Evolutionary conservation across 92 coral and sea anemone genomes (phyloP).

Genomic region (Epizoanthus illoricatus): DNA sequence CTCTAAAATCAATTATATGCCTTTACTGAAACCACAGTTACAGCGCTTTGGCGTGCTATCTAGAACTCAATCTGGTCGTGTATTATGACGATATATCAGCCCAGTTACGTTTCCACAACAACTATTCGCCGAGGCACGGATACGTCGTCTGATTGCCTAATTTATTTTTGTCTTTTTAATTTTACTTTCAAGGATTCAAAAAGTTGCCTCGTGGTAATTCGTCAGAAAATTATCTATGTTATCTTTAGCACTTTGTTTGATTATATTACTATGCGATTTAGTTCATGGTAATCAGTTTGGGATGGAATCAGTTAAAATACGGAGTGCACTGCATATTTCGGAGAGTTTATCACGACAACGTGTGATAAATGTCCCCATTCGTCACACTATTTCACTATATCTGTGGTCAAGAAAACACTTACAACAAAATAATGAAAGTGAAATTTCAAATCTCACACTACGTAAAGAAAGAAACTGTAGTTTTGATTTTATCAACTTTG

Average conservation of each 20-base stretch:
- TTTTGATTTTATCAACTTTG: too few relatives aligned
- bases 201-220: not conserved
- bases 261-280: not conserved
- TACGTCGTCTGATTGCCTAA: not conserved
- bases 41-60: not conserved
- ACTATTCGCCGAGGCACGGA: too few relatives aligned
- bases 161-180: not conserved
- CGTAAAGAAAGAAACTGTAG: too few relatives aligned
- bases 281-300: not conserved
- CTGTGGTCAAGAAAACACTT: not conserved
- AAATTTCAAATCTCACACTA: too few relatives aligned
- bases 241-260: constrained; percentile 9
- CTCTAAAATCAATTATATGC: not conserved
- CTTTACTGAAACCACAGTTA: not conserved
- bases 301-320: not conserved
- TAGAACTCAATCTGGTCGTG: not conserved
- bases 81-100: not conserved
- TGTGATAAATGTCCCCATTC: not conserved
- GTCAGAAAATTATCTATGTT: not conserved
- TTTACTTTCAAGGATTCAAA: not conserved
- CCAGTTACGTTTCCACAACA: too few relatives aligned
- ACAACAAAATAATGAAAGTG: not conserved
- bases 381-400: constrained; percentile 3
- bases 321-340: not conserved
- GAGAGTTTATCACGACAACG: not conserved